Base-by-base conservation (phyloP, 2,888 invertebrate genomes). In the Hirtodrosophila alboralis region DNA sequence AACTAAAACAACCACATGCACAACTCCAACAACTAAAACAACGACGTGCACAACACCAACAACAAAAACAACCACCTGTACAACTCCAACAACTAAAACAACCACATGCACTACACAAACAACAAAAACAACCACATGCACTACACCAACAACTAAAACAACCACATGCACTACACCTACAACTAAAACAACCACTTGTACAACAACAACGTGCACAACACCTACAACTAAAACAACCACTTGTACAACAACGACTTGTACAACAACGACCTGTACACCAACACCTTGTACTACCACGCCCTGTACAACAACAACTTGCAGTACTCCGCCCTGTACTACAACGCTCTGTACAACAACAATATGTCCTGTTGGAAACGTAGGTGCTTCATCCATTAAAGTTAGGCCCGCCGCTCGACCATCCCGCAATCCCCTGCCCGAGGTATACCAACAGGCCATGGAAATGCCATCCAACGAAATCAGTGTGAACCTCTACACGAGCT, bases 401-500 rank as follows among this genome's bases (percentile, higher is more conserved):
- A 56, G 66, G 12, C 76, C 86, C 33, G 31, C 43, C 1, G 37
- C 10, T 0, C 43, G 52, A 18, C 81, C 81, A 2, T n/a, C 10
- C 14, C 38, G 36, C n/a, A 31, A 18, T 1, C 53, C 52, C 1
- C 1, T 65, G 18, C 27, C 44, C 4, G 72, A 60, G 26, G 31
- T 31, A 2, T 7, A 47, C 3, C 7, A 13, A 2, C 38, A 37
- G 9, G 33, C 37, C 1, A 37, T 41, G 41, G 36, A 53, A 2
- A 28, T 38, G 37, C 10, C 34, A 8, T 1, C 41, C 9, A 64
- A 69, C 4, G 49, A 65, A 5, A 12, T 62, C 21, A 83, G 60
- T 38, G 68, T 75, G 41, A 49, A 72, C 28, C 36, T 76, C 1
- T 86, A 87, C 38, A 67, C 76, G 1, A 69, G 59, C 30, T 83